Percentiles rank a stretch among this genome's conserved stretches.
These are phyloP conservation scores for Ahaetulla prasina DNA, from an alignment of 2,113 vertebrate species.

Conservation along the genomic window DNA sequence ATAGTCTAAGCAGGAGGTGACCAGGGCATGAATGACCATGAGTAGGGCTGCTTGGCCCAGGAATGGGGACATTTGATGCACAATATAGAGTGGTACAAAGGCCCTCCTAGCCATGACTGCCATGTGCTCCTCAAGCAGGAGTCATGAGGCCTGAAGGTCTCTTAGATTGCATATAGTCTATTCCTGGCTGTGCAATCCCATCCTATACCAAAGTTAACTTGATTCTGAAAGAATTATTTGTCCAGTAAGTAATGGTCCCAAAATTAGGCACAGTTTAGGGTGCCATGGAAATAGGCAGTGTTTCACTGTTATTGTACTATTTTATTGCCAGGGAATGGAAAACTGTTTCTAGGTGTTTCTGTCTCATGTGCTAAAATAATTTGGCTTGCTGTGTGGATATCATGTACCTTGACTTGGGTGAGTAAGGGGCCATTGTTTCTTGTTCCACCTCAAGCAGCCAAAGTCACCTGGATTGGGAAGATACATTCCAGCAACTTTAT, in stretches of 20 bases:
- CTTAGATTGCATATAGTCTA: not conserved
- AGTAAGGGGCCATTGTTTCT: not conserved
- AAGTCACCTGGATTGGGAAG: not conserved
- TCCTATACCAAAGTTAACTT: not conserved
- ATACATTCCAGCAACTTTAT: constrained; percentile 3
- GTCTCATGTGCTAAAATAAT: not conserved
- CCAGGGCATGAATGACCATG: not conserved
- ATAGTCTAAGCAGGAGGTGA: not conserved
- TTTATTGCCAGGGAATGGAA: not conserved
- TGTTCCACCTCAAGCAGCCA: not conserved
- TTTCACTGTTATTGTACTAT: not conserved
- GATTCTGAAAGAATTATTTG: not conserved
- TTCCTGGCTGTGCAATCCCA: not conserved
- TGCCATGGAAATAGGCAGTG: not conserved
- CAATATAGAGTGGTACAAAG: not conserved
- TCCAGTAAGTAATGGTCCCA: not conserved
- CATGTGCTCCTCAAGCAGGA: not conserved
- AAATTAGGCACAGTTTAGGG: not conserved
- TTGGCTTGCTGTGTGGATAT: not conserved
- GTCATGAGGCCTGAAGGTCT: not conserved
- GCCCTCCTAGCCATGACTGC: not conserved
- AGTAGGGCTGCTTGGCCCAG: not conserved
- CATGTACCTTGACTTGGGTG: not conserved
- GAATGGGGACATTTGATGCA: not conserved
- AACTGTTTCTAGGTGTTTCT: not conserved